Evolutionary conservation across 2,888 invertebrate genomes (phyloP).

Genomic region (Chelonus formosanus): DNA sequence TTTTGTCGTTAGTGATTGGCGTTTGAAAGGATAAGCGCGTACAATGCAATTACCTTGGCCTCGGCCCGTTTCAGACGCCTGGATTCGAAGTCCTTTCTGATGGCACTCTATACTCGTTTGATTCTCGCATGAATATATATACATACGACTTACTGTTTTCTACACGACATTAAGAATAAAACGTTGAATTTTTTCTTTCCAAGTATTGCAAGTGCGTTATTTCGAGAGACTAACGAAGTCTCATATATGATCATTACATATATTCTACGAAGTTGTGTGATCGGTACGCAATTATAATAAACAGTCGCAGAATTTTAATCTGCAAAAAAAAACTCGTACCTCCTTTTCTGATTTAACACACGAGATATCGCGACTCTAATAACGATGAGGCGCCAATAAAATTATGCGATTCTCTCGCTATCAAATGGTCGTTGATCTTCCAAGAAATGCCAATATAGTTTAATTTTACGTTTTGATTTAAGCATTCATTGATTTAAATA

Average conservation of each 20-base stretch:
- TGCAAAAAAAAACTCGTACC: slow-evolving; percentile 3
- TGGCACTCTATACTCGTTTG: too few species aligned
- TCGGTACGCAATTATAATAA: slow-evolving; percentile 24
- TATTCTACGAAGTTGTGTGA: background rate
- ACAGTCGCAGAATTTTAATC: slow-evolving; percentile 8
- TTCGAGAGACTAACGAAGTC: slow-evolving; percentile 3
- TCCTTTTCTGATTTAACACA: slow-evolving; percentile 11
- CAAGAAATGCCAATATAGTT: background rate
- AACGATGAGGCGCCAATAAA: slow-evolving; percentile 20
- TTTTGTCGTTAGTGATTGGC: slow-evolving; percentile 65
- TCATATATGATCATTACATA: background rate
- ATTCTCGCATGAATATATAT: slow-evolving; percentile 18
- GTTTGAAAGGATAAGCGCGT: slow-evolving; percentile 63
- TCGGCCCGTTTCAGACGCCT: slow-evolving; percentile 42
- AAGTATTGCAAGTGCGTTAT: too few species aligned
- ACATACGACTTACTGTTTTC: slow-evolving; percentile 3
- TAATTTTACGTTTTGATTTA: slow-evolving; percentile 4
- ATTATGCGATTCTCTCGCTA: slow-evolving; percentile 14
- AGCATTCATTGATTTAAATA: slow-evolving; percentile 10
- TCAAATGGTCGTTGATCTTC: slow-evolving; percentile 12
- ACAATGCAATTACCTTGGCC: slow-evolving; percentile 64
- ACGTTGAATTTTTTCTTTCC: background rate
- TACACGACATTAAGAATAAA: slow-evolving; percentile 12
- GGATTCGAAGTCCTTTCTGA: background rate
- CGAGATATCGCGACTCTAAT: slow-evolving; percentile 6